These are phyloP conservation scores for Pterostichus madidus DNA, from an alignment of 2,888 invertebrate species.

Conservation along the genomic window DNA sequence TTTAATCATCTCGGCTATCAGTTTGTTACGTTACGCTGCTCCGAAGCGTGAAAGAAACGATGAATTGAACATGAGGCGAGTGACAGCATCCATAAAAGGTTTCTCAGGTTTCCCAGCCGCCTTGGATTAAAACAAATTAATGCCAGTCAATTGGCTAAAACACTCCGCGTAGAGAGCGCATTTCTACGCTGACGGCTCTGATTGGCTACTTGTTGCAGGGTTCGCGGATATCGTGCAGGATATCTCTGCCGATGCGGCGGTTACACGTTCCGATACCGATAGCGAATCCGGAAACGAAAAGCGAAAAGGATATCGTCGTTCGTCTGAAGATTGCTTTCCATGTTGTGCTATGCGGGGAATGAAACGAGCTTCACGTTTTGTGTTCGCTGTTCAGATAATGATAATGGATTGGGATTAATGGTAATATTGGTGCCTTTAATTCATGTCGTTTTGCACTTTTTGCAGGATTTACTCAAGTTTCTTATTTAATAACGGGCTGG, in stretches of 20 bases:
- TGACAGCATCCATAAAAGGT: constrained; percentile 74
- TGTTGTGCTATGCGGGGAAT: background rate
- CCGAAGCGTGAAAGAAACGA: constrained; percentile 48
- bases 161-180: constrained; percentile 41
- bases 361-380: background rate
- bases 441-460: background rate
- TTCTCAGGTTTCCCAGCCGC: constrained; percentile 74
- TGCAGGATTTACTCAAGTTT: background rate
- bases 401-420: constrained; percentile 49
- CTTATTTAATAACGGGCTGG: background rate
- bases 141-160: constrained; percentile 67
- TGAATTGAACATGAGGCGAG: constrained; percentile 68
- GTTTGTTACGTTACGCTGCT: constrained; percentile 34
- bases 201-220: constrained; percentile 59
- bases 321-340: background rate
- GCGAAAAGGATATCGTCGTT: constrained; percentile 23
- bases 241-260: background rate
- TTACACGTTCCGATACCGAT: constrained; percentile 7
- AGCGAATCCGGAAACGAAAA: constrained; percentile 14
- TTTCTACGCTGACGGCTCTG: constrained; percentile 41
- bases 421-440: constrained; percentile 11
- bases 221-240: too few species aligned
- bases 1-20: constrained; percentile 59
- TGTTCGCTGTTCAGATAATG: constrained; percentile 22
- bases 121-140: constrained; percentile 67